Percentiles rank a stretch among this genome's conserved stretches.
Conservation (phyloP, 2,888 invertebrate species). For the Acronicta leporina region DNA sequence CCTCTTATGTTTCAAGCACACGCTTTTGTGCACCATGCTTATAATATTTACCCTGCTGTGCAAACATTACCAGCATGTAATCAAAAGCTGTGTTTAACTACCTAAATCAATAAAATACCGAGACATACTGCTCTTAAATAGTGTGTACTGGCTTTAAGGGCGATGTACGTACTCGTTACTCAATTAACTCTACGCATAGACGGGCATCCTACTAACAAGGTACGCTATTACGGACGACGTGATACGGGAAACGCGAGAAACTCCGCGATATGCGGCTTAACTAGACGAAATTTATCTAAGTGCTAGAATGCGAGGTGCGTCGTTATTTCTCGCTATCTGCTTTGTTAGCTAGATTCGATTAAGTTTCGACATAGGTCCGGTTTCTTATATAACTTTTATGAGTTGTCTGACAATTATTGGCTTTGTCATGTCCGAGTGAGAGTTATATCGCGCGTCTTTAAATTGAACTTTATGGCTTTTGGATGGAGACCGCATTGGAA, state of each 20-base stretch:
- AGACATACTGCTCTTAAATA: slow-evolving; percentile 26
- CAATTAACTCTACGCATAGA: slow-evolving; percentile 73
- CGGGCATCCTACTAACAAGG: slow-evolving; percentile 74
- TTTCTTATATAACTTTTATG: slow-evolving; percentile 44
- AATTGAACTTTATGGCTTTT: slow-evolving; percentile 43
- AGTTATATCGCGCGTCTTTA: slow-evolving; percentile 38
- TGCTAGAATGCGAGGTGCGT: slow-evolving; percentile 68
- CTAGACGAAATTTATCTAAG: slow-evolving; percentile 76
- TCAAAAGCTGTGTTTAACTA: slow-evolving; percentile 47
- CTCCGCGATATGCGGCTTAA: slow-evolving; percentile 63
- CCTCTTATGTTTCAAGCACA: slow-evolving; percentile 16
- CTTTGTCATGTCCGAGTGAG: slow-evolving; percentile 37
- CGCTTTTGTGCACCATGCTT: slow-evolving; percentile 28
- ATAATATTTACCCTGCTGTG: slow-evolving; percentile 42
- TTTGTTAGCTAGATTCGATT: slow-evolving; percentile 48
- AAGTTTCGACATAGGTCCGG: slow-evolving; percentile 41
- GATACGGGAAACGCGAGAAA: slow-evolving; percentile 60
- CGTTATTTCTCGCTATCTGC: slow-evolving; percentile 55
- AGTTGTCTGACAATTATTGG: slow-evolving; percentile 48
- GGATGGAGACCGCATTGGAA: slow-evolving; percentile 43
- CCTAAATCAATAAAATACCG: slow-evolving; percentile 51
- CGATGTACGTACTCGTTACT: slow-evolving; percentile 69
- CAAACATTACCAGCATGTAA: slow-evolving; percentile 41
- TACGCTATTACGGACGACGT: slow-evolving; percentile 59
- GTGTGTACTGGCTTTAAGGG: slow-evolving; percentile 55